Conservation (phyloP, 2,888 invertebrate species). For the Kuschelorhynchus macadamiae region DNA sequence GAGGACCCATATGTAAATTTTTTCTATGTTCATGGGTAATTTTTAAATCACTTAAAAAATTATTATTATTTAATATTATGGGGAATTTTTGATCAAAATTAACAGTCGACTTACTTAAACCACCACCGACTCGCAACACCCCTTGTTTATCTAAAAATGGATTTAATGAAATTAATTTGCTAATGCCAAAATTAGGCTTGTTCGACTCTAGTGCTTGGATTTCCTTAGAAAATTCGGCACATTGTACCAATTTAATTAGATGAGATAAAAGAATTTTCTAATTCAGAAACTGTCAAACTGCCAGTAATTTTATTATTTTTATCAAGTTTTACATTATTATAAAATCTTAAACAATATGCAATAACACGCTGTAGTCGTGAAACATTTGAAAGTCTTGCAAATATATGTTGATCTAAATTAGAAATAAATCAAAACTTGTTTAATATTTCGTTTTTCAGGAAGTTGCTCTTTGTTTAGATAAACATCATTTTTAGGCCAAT, state of each 20-base stretch:
- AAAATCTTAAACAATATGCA: constrained; percentile 12
- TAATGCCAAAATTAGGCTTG: not conserved
- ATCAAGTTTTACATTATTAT: constrained; percentile 6
- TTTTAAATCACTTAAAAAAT: constrained; percentile 7
- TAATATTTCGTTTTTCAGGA: no score
- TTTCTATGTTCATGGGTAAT: constrained; percentile 15
- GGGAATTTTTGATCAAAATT: constrained; percentile 13
- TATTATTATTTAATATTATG: constrained; percentile 5
- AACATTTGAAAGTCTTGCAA: constrained; percentile 14
- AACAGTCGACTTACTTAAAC: constrained; percentile 1
- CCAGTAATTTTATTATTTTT: constrained; percentile 7
- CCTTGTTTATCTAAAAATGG: constrained; percentile 24
- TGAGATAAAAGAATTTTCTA: constrained; percentile 3
- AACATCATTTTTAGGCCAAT: no score
- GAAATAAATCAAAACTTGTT: no score
- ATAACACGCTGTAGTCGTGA: constrained; percentile 1
- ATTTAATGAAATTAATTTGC: constrained; percentile 13
- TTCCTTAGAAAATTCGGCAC: constrained; percentile 7
- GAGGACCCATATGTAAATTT: constrained; percentile 21
- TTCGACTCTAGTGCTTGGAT: constrained; percentile 1
- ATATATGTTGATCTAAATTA: constrained; percentile 3
- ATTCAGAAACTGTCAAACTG: constrained; percentile 12
- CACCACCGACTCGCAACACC: constrained; percentile 19
- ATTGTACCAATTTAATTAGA: constrained; percentile 20
- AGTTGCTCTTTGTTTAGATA: no score